Conservation (phyloP, 2,888 invertebrate genomes). For the Rhogogaster chlorosoma region DNA sequence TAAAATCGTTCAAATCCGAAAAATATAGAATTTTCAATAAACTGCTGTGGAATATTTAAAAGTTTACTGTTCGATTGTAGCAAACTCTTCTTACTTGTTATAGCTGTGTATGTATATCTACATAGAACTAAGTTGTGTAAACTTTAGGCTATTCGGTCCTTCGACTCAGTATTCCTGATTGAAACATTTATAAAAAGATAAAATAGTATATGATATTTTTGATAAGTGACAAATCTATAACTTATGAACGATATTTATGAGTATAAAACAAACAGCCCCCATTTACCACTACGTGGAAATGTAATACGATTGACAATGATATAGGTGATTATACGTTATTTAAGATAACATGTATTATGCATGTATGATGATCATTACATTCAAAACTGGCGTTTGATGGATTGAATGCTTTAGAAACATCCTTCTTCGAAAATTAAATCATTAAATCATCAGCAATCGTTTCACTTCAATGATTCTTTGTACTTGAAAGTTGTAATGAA, state of each 20-base stretch:
- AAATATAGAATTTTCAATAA: not conserved
- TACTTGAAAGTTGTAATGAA: constrained; percentile 21
- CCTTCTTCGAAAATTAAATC: not conserved
- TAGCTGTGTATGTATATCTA: not conserved
- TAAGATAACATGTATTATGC: constrained; percentile 19
- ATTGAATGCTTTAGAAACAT: not conserved
- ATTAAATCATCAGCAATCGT: not conserved
- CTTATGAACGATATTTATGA: constrained; percentile 37
- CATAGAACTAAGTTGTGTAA: not conserved
- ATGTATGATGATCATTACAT: not conserved
- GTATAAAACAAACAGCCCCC: constrained; percentile 34
- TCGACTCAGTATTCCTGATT: not conserved
- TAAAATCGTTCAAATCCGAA: not conserved
- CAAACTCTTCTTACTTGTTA: not conserved
- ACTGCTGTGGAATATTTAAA: not conserved
- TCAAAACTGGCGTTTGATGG: not conserved
- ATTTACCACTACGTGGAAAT: not conserved
- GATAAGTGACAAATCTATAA: constrained; percentile 14
- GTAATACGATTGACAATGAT: constrained; percentile 26
- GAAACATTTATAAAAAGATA: constrained; percentile 1
- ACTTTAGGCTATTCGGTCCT: not conserved
- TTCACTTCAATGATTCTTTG: constrained; percentile 26
- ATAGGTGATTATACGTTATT: not conserved
- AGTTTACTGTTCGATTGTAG: constrained; percentile 1
- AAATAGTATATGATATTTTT: constrained; percentile 28